Percentiles rank a stretch among this genome's conserved stretches.
Conservation (phyloP, 2,113 vertebrate species). For the Melanerpes formicivorus region DNA sequence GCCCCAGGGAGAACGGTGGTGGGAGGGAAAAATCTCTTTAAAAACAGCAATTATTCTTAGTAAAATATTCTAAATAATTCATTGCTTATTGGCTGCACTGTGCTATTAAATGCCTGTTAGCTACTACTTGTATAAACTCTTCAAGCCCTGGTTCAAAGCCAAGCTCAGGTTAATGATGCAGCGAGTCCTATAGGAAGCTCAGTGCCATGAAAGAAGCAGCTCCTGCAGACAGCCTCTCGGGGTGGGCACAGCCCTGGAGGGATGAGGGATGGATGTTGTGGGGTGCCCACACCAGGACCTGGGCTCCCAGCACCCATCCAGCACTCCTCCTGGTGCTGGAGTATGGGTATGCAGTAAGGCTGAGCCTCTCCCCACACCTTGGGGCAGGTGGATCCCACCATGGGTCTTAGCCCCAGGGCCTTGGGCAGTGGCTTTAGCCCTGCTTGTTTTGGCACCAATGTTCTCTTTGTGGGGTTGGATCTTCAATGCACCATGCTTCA, state of each 20-base stretch:
- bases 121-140: conserved; percentile 44
- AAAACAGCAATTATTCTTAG: conserved; percentile 64
- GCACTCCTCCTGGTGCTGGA: not conserved
- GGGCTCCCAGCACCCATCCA: not conserved
- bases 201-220: rapidly evolving
- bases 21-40: not conserved
- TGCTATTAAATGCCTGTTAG: conserved; percentile 69
- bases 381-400: not conserved
- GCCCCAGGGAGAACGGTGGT: conserved; percentile 7
- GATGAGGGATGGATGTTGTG: too few relatives aligned
- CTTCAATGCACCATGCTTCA: rapidly evolving
- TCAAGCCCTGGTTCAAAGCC: conserved; percentile 36
- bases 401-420: not conserved
- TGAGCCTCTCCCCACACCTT: not conserved
- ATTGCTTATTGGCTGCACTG: conserved; percentile 59
- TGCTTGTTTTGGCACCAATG: not conserved
- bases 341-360: not conserved
- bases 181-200: not conserved
- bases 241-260: not conserved
- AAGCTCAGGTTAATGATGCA: conserved; percentile 26
- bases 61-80: conserved; percentile 71
- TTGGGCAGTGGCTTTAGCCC: not conserved
- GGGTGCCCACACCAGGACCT: not conserved
- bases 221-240: not conserved
- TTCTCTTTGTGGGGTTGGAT: not conserved